Conservation (phyloP, 2,888 invertebrate genomes). For the Oeneis ivallda region DNA sequence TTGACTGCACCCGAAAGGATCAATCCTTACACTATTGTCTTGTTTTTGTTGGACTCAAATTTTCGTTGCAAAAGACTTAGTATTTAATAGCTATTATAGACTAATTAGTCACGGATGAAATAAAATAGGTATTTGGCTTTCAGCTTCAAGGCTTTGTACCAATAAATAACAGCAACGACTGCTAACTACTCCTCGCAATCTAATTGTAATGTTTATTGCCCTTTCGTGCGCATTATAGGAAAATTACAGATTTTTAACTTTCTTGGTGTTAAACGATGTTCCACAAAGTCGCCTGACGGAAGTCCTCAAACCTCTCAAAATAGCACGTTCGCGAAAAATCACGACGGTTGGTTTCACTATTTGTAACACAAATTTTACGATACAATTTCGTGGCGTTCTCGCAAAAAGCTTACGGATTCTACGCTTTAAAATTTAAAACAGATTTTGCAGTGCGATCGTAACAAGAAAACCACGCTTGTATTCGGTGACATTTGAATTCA, state of each 20-base stretch:
- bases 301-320: neutral
- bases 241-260: neutral
- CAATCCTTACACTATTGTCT: too few relatives aligned
- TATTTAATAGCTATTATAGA: too few relatives aligned
- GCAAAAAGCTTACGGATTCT: slow-evolving; percentile 13
- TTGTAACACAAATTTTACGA: slow-evolving; percentile 9
- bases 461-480: slow-evolving; percentile 4
- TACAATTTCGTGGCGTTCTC: neutral
- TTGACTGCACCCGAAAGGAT: too few relatives aligned
- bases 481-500: slow-evolving; percentile 1
- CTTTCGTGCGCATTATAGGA: neutral
- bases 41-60: too few relatives aligned
- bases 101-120: too few relatives aligned
- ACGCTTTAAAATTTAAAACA: slow-evolving; percentile 8
- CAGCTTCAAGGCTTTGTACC: too few relatives aligned
- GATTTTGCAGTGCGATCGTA: slow-evolving; percentile 3
- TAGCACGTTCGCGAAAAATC: neutral
- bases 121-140: too few relatives aligned
- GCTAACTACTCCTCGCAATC: too few relatives aligned
- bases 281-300: neutral
- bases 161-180: too few relatives aligned
- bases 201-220: neutral
- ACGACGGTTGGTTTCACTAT: neutral
- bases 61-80: too few relatives aligned
- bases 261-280: neutral